Percentiles rank a stretch among this genome's conserved stretches.
Evolutionary conservation across 2,888 invertebrate genomes (phyloP).

Genomic region (Sarcophaga subvicina): DNA sequence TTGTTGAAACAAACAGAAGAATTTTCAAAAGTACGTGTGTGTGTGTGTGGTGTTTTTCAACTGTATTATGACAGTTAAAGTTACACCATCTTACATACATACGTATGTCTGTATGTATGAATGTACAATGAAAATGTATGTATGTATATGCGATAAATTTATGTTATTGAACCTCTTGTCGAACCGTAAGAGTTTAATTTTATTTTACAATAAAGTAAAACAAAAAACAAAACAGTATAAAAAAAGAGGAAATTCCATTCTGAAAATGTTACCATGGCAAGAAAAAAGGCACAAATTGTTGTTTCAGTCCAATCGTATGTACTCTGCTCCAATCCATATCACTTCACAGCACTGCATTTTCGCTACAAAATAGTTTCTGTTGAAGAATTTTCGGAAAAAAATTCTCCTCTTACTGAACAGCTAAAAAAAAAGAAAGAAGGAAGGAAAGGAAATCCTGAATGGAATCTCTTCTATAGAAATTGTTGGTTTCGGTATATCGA

Average conservation of each 20-base stretch:
- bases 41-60: constrained; percentile 25
- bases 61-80: constrained; percentile 28
- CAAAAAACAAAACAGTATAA: neutral
- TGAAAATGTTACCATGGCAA: neutral
- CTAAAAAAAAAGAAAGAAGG: neutral
- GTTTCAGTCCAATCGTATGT: neutral
- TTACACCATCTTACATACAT: neutral
- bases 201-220: constrained; percentile 30
- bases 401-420: constrained; percentile 27
- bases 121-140: neutral
- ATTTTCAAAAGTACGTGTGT: constrained; percentile 1
- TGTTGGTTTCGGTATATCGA: constrained; percentile 42
- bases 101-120: neutral
- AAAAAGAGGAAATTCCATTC: neutral
- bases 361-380: constrained; percentile 27
- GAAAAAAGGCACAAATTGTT: neutral
- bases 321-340: neutral
- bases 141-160: neutral
- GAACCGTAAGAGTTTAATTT: constrained; percentile 45
- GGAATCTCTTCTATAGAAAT: constrained; percentile 31
- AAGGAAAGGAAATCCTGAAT: constrained; percentile 4
- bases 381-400: constrained; percentile 36
- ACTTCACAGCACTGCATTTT: neutral
- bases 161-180: constrained; percentile 7
- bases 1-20: constrained; percentile 16